These are phyloP conservation scores for Apodemia hepburni DNA, from an alignment of 2,888 invertebrate species.

Conservation along the genomic window DNA sequence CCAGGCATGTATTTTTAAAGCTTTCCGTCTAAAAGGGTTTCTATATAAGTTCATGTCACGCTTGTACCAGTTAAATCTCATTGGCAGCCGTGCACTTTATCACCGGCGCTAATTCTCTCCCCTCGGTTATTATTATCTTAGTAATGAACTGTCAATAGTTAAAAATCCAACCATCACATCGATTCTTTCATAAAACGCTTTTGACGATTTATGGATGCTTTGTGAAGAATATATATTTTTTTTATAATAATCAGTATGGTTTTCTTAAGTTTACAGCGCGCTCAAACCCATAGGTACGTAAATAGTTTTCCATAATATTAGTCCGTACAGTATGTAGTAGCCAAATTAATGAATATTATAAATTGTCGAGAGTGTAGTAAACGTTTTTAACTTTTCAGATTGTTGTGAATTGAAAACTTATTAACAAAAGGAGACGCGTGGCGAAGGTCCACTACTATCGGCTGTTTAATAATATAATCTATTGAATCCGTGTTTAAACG, in stretches of 20 bases:
- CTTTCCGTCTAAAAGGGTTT: neutral
- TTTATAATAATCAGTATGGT: too few species aligned
- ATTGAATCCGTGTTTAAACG: constrained; percentile 37
- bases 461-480: constrained; percentile 1
- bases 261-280: too few species aligned
- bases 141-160: constrained; percentile 52
- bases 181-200: constrained; percentile 3
- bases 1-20: neutral
- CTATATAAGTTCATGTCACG: constrained; percentile 24
- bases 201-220: constrained; percentile 1
- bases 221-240: neutral
- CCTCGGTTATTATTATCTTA: constrained; percentile 38
- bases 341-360: too few species aligned
- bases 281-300: too few species aligned
- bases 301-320: too few species aligned
- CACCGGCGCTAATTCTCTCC: constrained; percentile 58
- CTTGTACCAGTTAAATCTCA: constrained; percentile 47
- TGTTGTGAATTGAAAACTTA: neutral
- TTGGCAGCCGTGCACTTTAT: constrained; percentile 75
- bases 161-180: constrained; percentile 25
- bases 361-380: neutral
- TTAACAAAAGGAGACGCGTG: constrained; percentile 48
- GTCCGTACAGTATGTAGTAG: too few species aligned
- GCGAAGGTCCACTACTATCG: constrained; percentile 20
- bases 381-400: neutral